These are phyloP conservation scores for Leuctra nigra DNA, from an alignment of 2,888 invertebrate species.

Conservation along the genomic window DNA sequence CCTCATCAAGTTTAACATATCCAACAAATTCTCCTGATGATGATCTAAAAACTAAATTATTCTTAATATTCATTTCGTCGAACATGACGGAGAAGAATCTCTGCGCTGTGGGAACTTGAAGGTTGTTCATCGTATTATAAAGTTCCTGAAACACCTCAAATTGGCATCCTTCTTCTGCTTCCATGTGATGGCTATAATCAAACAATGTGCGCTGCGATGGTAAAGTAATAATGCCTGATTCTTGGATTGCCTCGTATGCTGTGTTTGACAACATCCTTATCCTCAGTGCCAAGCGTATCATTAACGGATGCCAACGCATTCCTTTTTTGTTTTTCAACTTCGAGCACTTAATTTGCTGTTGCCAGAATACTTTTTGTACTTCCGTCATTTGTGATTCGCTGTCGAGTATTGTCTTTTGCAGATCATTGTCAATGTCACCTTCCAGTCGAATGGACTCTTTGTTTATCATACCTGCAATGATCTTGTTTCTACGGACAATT, in stretches of 20 bases:
- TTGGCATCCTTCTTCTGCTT: background rate
- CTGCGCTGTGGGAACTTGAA: background rate
- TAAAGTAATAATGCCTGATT: background rate
- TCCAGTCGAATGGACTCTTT: no score
- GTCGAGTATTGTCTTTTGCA: no score
- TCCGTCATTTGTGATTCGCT: no score
- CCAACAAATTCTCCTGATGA: background rate
- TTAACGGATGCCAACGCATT: slow-evolving; percentile 13
- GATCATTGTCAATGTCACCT: no score
- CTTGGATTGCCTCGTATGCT: background rate
- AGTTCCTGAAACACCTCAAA: background rate
- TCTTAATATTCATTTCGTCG: background rate
- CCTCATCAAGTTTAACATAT: background rate
- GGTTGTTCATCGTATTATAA: background rate
- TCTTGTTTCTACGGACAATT: no score
- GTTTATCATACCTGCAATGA: no score
- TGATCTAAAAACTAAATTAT: background rate
- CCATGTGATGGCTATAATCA: background rate
- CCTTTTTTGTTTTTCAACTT: background rate
- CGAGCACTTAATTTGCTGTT: slow-evolving; percentile 24
- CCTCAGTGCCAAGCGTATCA: slow-evolving; percentile 11
- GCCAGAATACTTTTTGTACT: background rate
- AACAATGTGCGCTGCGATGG: slow-evolving; percentile 3
- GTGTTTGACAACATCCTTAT: background rate
- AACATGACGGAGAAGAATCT: background rate